A percentile compares a stretch with the other conserved stretches of the same genome.
These are phyloP conservation scores for Zophobas atratus DNA, from an alignment of 1,140 invertebrate genomes.

Conservation along the genomic window DNA sequence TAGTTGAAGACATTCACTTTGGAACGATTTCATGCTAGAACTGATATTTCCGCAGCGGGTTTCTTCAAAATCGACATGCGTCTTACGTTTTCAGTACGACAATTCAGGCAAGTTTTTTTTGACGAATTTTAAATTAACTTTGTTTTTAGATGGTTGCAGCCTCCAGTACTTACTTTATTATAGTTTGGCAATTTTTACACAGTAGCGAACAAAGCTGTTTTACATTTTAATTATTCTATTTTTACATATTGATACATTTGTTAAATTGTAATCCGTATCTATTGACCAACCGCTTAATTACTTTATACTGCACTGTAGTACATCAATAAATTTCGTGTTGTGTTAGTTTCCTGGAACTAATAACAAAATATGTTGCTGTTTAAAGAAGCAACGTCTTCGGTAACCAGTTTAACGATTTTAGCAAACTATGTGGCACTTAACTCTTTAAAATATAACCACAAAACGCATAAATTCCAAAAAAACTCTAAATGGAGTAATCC, in stretches of 20 bases:
- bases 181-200: not conserved
- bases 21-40: not conserved
- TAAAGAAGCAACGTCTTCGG: no score
- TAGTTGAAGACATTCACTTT: not conserved
- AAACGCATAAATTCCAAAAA: not conserved
- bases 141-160: not conserved
- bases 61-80: not conserved
- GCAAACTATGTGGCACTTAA: not conserved
- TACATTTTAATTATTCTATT: no score
- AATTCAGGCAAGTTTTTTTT: no score
- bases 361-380: no score
- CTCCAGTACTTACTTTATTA: not conserved
- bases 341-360: no score
- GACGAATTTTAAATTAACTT: not conserved
- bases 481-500: not conserved
- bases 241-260: no score
- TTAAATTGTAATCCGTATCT: no score
- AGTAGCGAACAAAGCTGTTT: not conserved
- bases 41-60: not conserved
- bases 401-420: not conserved
- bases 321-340: no score
- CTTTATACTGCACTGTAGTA: no score
- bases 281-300: no score
- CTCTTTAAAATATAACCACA: not conserved
- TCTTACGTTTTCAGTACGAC: not conserved